phyloP scores from a whole-genome alignment of 2,113 vertebrate species.

The Oxyruncus cristatus region DNA sequence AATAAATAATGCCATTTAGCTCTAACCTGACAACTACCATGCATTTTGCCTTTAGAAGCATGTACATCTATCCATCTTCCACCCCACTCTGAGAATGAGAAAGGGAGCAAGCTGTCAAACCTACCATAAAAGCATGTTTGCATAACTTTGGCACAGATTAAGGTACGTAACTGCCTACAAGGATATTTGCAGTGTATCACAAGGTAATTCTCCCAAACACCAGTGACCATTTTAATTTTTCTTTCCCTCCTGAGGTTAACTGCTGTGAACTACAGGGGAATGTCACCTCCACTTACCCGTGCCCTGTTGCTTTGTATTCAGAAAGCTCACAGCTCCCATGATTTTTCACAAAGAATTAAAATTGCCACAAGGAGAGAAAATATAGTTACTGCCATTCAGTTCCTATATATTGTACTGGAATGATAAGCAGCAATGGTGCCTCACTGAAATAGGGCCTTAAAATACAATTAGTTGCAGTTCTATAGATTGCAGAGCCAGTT shows the following conservation, averaged over 20 bases:
- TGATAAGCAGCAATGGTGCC: background rate
- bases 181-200: background rate
- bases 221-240: background rate
- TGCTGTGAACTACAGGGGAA: background rate
- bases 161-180: background rate
- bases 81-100: background rate
- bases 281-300: background rate
- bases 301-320: background rate
- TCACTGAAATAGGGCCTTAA: background rate
- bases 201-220: background rate
- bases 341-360: background rate
- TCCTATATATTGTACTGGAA: background rate
- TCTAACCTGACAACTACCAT: conserved; percentile 4
- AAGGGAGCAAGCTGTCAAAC: background rate
- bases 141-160: background rate
- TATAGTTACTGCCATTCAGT: background rate
- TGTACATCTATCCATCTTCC: background rate
- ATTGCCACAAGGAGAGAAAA: background rate
- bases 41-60: background rate
- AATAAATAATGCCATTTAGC: conserved; percentile 15
- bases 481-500: background rate
- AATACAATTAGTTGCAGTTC: conserved; percentile 1
- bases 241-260: background rate
- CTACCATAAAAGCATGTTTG: background rate
- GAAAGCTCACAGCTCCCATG: background rate